Evolutionary conservation across 2,797 vertebrate species (phyloP).

Genomic region (Hippopotamyrus pictus): DNA sequence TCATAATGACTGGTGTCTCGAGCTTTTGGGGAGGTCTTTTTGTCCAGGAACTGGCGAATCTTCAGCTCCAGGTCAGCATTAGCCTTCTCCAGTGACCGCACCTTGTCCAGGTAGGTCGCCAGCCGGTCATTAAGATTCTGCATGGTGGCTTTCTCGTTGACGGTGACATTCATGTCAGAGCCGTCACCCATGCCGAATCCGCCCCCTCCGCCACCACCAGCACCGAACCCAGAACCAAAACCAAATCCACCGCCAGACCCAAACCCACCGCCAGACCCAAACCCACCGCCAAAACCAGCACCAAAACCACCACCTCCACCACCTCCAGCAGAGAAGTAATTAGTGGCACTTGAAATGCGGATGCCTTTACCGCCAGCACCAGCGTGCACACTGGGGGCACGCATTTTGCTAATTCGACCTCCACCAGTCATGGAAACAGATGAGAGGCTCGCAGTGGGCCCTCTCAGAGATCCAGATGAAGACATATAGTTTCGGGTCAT

Average conservation of each 20-base stretch:
- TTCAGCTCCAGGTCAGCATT: slow-evolving; percentile 61
- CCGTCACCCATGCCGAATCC: background rate
- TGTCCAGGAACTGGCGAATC: slow-evolving; percentile 66
- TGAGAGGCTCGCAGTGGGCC: background rate
- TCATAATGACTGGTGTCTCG: slow-evolving; percentile 54
- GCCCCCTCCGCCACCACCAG: background rate
- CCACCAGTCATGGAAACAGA: background rate
- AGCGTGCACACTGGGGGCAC: background rate
- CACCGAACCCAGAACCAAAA: background rate
- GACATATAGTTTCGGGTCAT: background rate
- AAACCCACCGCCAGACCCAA: background rate
- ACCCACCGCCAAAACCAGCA: background rate
- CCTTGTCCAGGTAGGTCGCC: slow-evolving; percentile 61
- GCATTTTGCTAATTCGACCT: background rate
- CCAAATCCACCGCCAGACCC: background rate
- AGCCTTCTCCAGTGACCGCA: slow-evolving; percentile 52
- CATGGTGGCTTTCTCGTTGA: slow-evolving; percentile 61
- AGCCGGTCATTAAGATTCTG: slow-evolving; percentile 70
- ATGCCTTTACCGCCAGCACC: background rate
- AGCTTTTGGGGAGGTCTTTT: slow-evolving; percentile 47
- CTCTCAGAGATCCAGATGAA: background rate
- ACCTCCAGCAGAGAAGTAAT: background rate
- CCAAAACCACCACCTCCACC: background rate
- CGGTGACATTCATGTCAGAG: background rate
- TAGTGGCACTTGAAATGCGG: background rate